These are phyloP conservation scores for Onychomys arenicola DNA, from an alignment of 2,797 vertebrate genomes.

Conservation along the genomic window DNA sequence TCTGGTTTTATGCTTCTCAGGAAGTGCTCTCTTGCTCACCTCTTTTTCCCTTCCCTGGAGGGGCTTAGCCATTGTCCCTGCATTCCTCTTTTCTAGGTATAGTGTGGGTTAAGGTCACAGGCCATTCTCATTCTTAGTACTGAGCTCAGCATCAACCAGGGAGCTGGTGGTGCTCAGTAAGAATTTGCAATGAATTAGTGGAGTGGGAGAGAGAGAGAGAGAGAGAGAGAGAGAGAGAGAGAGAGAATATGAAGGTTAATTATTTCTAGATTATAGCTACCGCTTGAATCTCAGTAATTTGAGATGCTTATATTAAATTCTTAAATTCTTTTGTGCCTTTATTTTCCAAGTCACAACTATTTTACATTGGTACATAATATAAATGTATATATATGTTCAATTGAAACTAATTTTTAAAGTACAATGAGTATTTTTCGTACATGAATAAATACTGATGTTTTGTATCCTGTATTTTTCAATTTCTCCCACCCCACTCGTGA, in stretches of 20 bases:
- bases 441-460: neutral
- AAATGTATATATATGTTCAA: neutral
- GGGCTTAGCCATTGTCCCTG: neutral
- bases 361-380: neutral
- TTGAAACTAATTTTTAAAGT: slow-evolving; percentile 38
- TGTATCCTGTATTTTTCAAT: neutral
- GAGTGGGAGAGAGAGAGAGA: neutral
- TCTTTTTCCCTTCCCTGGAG: neutral
- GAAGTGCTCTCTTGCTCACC: neutral
- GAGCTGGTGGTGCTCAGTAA: neutral
- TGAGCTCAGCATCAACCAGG: neutral
- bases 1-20: neutral
- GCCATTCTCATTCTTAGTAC: neutral
- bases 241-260: neutral
- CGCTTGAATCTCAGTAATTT: neutral
- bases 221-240: neutral
- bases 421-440: neutral
- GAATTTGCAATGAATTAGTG: neutral
- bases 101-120: neutral
- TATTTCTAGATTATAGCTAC: neutral
- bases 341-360: neutral
- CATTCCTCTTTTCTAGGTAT: neutral
- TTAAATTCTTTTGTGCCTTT: neutral
- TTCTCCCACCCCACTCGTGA: neutral
- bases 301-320: slow-evolving; percentile 5